A percentile compares a stretch with the other conserved stretches of the same genome.
Conservation (phyloP, 2,888 invertebrate genomes). For the Cerastis rubricosa region DNA sequence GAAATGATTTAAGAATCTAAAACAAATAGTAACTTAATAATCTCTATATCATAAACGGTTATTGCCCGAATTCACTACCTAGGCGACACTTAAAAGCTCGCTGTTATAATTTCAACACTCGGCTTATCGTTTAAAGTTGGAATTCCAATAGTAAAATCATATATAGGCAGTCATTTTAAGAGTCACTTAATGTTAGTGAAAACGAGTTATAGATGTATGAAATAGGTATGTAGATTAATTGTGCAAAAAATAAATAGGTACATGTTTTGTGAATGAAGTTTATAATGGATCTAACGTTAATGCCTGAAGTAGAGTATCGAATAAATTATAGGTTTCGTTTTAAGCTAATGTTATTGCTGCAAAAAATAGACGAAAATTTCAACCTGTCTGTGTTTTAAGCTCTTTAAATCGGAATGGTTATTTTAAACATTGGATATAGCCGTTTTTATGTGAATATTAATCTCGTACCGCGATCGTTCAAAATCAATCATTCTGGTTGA, state of each 20-base stretch:
- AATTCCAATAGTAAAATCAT: not conserved
- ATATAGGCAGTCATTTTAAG: not conserved
- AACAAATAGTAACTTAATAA: conserved; percentile 44
- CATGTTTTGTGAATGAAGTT: conserved; percentile 49
- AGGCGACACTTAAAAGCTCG: not conserved
- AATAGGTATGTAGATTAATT: conserved; percentile 3
- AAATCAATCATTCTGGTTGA: not conserved
- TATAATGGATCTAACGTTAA: conserved; percentile 28
- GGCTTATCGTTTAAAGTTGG: not conserved
- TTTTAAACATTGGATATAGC: not conserved
- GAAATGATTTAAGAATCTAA: conserved; percentile 39
- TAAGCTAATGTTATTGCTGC: conserved; percentile 41
- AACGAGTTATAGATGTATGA: conserved; percentile 1
- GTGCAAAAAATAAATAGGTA: conserved; percentile 45
- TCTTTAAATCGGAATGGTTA: conserved; percentile 11
- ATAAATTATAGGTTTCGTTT: conserved; percentile 54
- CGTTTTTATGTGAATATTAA: not conserved
- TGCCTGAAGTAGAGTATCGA: conserved; percentile 22
- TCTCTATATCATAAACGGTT: conserved; percentile 11
- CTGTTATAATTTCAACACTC: not conserved
- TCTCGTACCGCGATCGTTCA: not conserved
- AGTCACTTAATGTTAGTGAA: not conserved
- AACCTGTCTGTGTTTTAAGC: conserved; percentile 1
- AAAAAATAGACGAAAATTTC: conserved; percentile 32
- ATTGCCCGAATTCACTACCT: too few species aligned